Evolutionary conservation across 2,113 vertebrate species (phyloP), one percentile per base, ranked within the genome.

Genomic region (Cynocephalus volans): DNA sequence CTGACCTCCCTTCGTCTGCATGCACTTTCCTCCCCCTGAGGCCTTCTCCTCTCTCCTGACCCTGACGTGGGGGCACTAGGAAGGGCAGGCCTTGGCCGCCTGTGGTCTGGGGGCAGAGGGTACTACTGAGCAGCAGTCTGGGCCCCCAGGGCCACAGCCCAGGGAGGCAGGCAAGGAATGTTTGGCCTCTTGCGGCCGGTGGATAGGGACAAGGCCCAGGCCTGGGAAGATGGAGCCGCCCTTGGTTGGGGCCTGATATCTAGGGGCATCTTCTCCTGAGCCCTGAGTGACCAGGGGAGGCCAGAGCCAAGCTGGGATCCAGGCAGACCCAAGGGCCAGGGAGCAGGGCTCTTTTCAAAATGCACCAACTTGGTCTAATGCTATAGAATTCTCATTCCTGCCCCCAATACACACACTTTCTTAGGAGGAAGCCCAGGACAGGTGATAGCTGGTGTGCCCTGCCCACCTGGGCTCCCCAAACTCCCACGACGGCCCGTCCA

Each of bases 1-100:
- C 64, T 45, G 62, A 8, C 92, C 31, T 31, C 28, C 26, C 50
- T 28, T 3, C 8, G 2, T 5, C 41, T 6, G 45, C 60, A 62
- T 7, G 2, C 58, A 3, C 2, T 0, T 13, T 26, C 36, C 76
- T 24, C 56, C 48, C 8, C 81, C n/a, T 4, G 10, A 33, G 10
- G 14, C 83, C 5, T 48, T 60, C 73, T 36, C 48, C 54, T 26
- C 54, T 62, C 54, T 50, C 31, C n/a, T 62, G 36, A 33, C 31
- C 48, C 52, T 23, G 36, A 24, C 3, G 10, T 24, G 19, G 58
- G 33, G 52, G 5, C 11, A 15, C 48, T 13, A 21, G 10, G 24
- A 69, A 83, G 24, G 24, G 41, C 3, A 11, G 50, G 76, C 9
- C 45, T 3, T 1, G 14, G 28, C 23, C 14, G 33, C 6, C 3